Evolutionary conservation across 2,888 invertebrate genomes (phyloP).

Genomic region (Coenonympha arcania): DNA sequence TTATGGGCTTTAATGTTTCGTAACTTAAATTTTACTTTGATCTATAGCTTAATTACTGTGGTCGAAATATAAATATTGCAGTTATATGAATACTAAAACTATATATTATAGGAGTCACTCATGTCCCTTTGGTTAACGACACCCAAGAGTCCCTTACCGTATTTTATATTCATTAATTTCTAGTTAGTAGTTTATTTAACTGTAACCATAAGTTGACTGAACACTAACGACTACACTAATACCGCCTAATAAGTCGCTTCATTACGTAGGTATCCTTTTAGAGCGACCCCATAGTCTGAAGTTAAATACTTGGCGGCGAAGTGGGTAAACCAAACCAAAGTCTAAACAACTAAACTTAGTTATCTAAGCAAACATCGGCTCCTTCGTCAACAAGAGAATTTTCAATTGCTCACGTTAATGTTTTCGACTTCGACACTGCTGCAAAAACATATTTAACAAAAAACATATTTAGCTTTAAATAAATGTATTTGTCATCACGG

Average conservation of each 20-base stretch:
- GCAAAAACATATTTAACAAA: background rate
- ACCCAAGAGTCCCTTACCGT: background rate
- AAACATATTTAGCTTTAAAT: background rate
- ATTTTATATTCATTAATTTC: slow-evolving; percentile 7
- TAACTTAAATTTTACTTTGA: too few species aligned
- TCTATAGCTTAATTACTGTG: too few species aligned
- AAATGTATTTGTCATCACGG: background rate
- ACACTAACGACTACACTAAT: slow-evolving; percentile 20
- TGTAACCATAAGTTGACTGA: slow-evolving; percentile 8
- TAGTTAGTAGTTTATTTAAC: slow-evolving; percentile 5
- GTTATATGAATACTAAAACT: background rate
- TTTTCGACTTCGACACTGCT: slow-evolving; percentile 12
- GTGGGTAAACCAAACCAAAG: slow-evolving; percentile 41
- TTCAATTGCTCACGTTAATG: slow-evolving; percentile 22
- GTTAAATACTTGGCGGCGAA: slow-evolving; percentile 55
- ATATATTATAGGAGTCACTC: background rate
- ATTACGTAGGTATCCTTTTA: slow-evolving; percentile 43
- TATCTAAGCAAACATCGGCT: slow-evolving; percentile 64
- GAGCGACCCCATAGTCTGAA: slow-evolving; percentile 49
- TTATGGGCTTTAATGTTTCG: too few species aligned
- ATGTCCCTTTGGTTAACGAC: background rate
- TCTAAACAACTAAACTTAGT: slow-evolving; percentile 57
- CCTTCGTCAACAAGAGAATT: slow-evolving; percentile 54
- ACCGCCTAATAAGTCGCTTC: slow-evolving; percentile 38
- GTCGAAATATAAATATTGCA: too few species aligned